Percentiles rank a stretch among this genome's conserved stretches.
Conservation (phyloP, 2,797 vertebrate genomes). For the Cuniculus paca region DNA sequence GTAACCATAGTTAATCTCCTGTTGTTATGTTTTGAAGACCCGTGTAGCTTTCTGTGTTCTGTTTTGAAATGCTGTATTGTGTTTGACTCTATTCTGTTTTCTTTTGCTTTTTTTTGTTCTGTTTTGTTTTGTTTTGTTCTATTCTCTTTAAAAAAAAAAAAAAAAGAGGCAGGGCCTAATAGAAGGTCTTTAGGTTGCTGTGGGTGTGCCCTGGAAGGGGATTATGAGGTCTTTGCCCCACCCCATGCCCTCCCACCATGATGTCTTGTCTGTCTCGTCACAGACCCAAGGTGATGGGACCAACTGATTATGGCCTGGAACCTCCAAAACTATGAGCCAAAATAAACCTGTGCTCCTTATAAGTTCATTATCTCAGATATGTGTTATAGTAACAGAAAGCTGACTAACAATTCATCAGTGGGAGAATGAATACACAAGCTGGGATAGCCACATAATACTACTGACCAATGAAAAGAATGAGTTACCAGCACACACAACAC, state of each 20-base stretch:
- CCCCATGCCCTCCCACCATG: not conserved
- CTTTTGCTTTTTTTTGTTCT: no score
- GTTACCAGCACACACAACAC: accelerated
- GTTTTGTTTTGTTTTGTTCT: no score
- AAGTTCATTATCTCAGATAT: not conserved
- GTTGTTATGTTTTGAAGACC: no score
- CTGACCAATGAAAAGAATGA: not conserved
- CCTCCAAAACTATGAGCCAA: not conserved
- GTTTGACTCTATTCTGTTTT: no score
- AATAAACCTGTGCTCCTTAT: not conserved
- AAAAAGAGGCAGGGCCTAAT: not conserved
- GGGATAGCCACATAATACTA: not conserved
- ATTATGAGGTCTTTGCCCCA: not conserved
- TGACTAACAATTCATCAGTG: not conserved
- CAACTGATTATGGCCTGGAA: not conserved
- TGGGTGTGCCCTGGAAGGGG: not conserved
- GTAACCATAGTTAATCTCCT: no score
- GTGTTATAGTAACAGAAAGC: not conserved
- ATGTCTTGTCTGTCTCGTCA: not conserved
- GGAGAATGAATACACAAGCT: not conserved
- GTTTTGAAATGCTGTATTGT: no score
- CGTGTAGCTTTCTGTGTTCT: no score
- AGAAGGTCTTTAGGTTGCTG: not conserved
- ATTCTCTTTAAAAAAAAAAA: no score
- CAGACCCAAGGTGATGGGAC: not conserved